Percentiles rank a stretch among this genome's conserved stretches.
These are phyloP conservation scores for Sus scrofa DNA, from an alignment of 2,113 vertebrate species.

Conservation along the genomic window T2T-Sscrofa CM000812.6:161858001-161858500, in stretches of 20 bases:
- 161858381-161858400: too few relatives aligned
- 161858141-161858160: background rate
- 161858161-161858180: background rate
- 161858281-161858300: too few relatives aligned
- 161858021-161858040: background rate
- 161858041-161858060: background rate
- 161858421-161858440: background rate
- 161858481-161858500: background rate
- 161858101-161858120: background rate
- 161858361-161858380: background rate
- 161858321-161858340: background rate
- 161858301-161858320: too few relatives aligned
- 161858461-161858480: background rate
- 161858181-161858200: background rate
- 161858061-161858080: background rate
- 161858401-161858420: background rate
- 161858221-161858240: background rate
- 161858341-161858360: background rate
- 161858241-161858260: accelerated
- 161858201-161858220: too few relatives aligned
- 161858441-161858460: background rate
- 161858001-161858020: background rate
- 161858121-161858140: background rate
- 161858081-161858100: background rate
- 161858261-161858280: too few relatives aligned